Conservation (phyloP, 2,888 invertebrate species). For the Cancer borealis region DNA sequence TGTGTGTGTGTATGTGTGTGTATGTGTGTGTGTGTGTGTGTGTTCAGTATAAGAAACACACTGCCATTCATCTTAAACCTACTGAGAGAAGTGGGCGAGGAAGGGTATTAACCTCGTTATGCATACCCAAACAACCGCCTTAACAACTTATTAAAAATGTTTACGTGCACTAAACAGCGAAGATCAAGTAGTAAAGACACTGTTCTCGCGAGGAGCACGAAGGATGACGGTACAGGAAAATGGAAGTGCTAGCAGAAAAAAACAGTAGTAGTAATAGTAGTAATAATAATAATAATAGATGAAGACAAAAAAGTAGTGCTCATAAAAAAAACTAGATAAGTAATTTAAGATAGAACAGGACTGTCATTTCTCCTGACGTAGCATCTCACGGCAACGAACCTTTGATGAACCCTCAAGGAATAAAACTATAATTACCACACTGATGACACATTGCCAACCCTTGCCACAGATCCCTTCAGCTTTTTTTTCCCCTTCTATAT, state of each 20-base stretch:
- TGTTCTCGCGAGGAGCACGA: background rate
- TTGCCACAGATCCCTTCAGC: background rate
- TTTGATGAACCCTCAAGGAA: background rate
- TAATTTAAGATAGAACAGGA: background rate
- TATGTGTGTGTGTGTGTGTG: constrained; percentile 42
- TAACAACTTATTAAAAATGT: too few relatives aligned
- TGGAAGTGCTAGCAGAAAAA: background rate
- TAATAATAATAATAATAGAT: too few relatives aligned
- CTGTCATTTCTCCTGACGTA: background rate
- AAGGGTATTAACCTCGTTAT: too few relatives aligned
- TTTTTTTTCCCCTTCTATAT: background rate
- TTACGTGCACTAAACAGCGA: background rate
- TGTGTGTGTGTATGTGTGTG: constrained; percentile 42
- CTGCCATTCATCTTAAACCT: too few relatives aligned
- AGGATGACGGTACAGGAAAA: too few relatives aligned
- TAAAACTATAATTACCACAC: background rate
- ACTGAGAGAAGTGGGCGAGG: too few relatives aligned
- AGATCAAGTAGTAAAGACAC: background rate
- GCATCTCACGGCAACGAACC: background rate
- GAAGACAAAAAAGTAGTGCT: background rate
- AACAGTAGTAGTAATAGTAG: background rate
- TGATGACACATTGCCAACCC: background rate
- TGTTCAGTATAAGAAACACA: background rate
- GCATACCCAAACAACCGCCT: too few relatives aligned
- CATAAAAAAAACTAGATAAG: background rate